Percentiles rank a stretch among this genome's conserved stretches.
These are phyloP conservation scores for Heliconius himera DNA, from an alignment of 1,140 invertebrate genomes.

Conservation along the genomic window DNA sequence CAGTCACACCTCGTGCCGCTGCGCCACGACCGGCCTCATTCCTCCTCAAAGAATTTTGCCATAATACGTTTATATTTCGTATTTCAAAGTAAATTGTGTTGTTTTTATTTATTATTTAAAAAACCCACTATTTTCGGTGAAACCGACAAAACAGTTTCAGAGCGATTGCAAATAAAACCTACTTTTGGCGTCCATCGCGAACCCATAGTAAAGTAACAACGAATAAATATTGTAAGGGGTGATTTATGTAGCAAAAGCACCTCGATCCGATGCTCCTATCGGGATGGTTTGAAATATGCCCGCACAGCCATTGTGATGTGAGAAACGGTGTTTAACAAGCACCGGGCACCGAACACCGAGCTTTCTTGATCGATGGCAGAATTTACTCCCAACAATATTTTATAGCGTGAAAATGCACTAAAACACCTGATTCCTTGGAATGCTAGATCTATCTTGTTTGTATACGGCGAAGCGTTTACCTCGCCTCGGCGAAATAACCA, in stretches of 20 bases:
- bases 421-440: slow-evolving; percentile 68
- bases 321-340: slow-evolving; percentile 80
- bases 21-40: too few species aligned
- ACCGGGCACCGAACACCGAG: slow-evolving; percentile 45
- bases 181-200: slow-evolving; percentile 15
- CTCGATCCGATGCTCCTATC: slow-evolving; percentile 69
- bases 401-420: slow-evolving; percentile 65
- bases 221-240: slow-evolving; percentile 79
- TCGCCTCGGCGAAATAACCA: slow-evolving; percentile 28
- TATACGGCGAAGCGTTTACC: slow-evolving; percentile 34
- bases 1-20: too few species aligned
- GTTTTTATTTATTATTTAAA: too few species aligned
- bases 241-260: slow-evolving; percentile 73
- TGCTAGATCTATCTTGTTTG: slow-evolving; percentile 44
- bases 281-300: slow-evolving; percentile 77
- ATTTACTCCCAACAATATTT: slow-evolving; percentile 65
- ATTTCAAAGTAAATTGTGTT: too few species aligned
- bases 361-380: slow-evolving; percentile 69
- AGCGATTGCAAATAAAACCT: background rate
- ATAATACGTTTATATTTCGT: too few species aligned
- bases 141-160: background rate
- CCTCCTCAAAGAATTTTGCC: too few species aligned
- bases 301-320: slow-evolving; percentile 74
- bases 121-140: too few species aligned
- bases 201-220: slow-evolving; percentile 43